Conservation (phyloP, 2,113 vertebrate species). For the Thryonomys swinderianus region DNA sequence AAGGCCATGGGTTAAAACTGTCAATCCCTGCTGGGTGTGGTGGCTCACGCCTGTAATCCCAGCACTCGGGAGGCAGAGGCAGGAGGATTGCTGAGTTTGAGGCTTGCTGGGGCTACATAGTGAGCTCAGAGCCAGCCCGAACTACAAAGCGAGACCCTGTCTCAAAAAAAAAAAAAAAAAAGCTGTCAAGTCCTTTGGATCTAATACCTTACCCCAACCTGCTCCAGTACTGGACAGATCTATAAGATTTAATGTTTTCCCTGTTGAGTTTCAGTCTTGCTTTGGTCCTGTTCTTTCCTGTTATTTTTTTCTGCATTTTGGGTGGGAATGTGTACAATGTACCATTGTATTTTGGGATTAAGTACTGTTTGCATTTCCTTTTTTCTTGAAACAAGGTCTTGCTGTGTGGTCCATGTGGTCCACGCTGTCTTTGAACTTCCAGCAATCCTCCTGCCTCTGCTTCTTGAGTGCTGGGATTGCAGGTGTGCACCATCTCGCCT, state of each 20-base stretch:
- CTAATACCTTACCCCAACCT: background rate
- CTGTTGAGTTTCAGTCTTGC: background rate
- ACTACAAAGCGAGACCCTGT: no score
- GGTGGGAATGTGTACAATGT: no score
- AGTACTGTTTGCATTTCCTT: background rate
- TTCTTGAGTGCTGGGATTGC: background rate
- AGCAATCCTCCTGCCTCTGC: background rate
- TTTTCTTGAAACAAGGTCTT: background rate
- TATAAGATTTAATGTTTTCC: background rate
- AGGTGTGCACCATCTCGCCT: background rate
- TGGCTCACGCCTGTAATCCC: no score
- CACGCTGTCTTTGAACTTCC: background rate
- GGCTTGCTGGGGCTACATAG: no score
- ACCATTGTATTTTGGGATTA: background rate
- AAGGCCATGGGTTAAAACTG: background rate
- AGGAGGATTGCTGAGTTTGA: no score
- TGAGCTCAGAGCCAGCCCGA: no score
- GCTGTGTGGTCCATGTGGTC: background rate
- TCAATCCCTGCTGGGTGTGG: no score
- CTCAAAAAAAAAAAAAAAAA: no score
- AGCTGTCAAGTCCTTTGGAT: background rate
- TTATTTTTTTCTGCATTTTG: background rate
- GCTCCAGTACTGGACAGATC: background rate
- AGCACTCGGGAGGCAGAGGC: no score
- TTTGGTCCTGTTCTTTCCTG: background rate